phyloP scores from a whole-genome alignment of 2,113 vertebrate species.

The Spea bombifrons region DNA sequence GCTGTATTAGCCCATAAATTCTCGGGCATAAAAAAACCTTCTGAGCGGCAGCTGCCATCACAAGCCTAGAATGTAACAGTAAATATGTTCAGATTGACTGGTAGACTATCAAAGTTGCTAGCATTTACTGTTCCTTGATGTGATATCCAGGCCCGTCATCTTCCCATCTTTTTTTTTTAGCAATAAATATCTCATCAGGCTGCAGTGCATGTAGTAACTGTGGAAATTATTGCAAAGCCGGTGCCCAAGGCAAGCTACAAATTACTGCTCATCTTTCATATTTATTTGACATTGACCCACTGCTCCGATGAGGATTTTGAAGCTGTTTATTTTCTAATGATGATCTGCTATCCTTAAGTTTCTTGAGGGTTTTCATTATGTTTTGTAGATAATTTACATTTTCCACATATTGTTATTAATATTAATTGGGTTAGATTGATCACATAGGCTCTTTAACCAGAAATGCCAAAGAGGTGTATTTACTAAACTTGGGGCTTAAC shows the following conservation, averaged over 20 bases:
- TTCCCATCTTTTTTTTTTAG: conserved; percentile 14
- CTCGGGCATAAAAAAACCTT: not conserved
- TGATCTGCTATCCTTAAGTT: no score
- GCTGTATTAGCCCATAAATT: not conserved
- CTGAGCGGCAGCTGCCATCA: conserved; percentile 22
- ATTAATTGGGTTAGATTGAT: no score
- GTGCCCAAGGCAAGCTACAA: not conserved
- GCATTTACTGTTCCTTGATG: conserved; percentile 44
- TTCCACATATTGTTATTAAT: no score
- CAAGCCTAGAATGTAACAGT: not conserved
- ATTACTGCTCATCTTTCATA: conserved; percentile 18
- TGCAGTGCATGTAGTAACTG: conserved; percentile 19
- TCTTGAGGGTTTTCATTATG: no score
- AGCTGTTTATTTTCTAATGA: conserved; percentile 10
- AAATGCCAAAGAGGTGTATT: no score
- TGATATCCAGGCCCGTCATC: conserved; percentile 19
- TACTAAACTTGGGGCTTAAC: no score
- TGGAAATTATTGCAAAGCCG: conserved; percentile 17
- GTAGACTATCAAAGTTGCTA: not conserved
- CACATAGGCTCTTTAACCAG: no score
- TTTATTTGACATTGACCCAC: conserved; percentile 11
- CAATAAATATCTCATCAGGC: conserved; percentile 31
- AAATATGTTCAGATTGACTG: conserved; percentile 31
- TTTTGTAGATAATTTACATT: no score
- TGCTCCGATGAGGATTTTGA: conserved; percentile 4